Percentiles rank a stretch among this genome's conserved stretches.
Evolutionary conservation across 1,140 invertebrate species (phyloP).

Genomic region (Linepithema humile): DNA sequence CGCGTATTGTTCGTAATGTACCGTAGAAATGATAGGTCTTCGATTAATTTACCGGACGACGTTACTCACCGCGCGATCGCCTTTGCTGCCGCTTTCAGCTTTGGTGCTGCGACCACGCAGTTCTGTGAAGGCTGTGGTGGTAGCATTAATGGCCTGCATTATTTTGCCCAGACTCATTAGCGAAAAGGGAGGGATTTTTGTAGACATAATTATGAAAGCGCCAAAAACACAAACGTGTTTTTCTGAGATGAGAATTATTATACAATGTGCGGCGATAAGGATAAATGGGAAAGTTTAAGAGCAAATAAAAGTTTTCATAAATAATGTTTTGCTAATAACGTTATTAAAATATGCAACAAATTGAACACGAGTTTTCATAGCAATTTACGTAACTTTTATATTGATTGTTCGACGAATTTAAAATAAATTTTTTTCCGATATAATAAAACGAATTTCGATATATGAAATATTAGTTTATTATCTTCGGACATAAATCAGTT

Average conservation of each 20-base stretch:
- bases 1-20: not conserved
- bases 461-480: not conserved
- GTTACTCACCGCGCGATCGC: not conserved
- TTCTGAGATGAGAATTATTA: not conserved
- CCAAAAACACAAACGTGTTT: not conserved
- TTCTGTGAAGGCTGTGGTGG: not conserved
- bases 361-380: not conserved
- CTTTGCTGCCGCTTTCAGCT: slow-evolving; percentile 16
- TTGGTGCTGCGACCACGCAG: not conserved
- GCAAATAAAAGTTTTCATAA: not conserved
- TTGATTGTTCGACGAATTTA: not conserved
- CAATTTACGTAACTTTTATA: not conserved
- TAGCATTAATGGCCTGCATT: slow-evolving; percentile 25
- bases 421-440: not conserved
- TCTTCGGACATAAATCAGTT: not conserved
- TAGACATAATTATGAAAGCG: not conserved
- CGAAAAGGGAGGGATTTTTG: not conserved
- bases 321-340: not conserved
- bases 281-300: not conserved
- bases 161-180: slow-evolving; percentile 17
- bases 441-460: not conserved
- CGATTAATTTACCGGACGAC: slow-evolving; percentile 22
- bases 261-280: not conserved
- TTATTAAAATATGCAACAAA: not conserved
- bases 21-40: not conserved